phyloP scores from a whole-genome alignment of 2,797 vertebrate genomes.

The Thripadectes ignobilis region DNA sequence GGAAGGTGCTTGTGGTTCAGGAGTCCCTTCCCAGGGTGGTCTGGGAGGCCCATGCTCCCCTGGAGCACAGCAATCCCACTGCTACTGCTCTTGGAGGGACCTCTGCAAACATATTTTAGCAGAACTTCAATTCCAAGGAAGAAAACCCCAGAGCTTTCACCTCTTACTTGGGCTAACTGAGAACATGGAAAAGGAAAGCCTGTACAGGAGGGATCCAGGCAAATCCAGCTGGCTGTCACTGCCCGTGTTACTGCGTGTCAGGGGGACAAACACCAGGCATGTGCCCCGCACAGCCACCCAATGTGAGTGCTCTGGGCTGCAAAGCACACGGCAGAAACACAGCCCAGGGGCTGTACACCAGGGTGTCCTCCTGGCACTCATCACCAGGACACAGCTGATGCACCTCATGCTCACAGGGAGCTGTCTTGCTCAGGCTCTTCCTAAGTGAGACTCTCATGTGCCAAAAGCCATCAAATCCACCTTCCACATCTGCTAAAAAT shows the following conservation, averaged over 20 bases:
- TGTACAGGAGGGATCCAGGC: not conserved
- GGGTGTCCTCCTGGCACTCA: not conserved
- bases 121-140: not conserved
- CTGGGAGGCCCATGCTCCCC: not conserved
- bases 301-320: not conserved
- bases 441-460: not conserved
- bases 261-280: not conserved
- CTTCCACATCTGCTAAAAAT: not conserved
- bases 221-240: not conserved
- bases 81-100: not conserved
- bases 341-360: not conserved
- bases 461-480: not conserved
- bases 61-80: not conserved
- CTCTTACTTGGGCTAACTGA: not conserved
- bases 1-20: not conserved
- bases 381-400: not conserved
- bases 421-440: not conserved
- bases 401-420: rapidly evolving
- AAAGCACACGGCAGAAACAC: not conserved
- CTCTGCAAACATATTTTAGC: not conserved
- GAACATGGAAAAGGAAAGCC: not conserved
- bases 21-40: not conserved
- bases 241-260: not conserved
- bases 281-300: not conserved
- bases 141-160: not conserved